These are phyloP conservation scores for Spheniscus mendiculus DNA, from an alignment of 2,113 vertebrate genomes.

Conservation along the genomic window DNA sequence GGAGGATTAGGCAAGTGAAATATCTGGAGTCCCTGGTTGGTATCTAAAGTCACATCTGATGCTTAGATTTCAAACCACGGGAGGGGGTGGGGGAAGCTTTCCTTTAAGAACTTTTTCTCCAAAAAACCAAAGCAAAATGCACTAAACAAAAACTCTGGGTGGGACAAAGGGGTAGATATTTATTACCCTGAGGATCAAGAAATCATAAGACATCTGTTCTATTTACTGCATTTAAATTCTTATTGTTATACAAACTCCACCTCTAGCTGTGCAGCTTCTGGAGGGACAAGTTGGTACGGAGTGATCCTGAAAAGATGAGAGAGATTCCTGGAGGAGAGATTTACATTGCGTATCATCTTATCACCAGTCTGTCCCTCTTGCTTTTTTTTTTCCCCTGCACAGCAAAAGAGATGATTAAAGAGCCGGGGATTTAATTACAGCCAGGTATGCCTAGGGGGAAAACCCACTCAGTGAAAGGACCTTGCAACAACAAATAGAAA, in stretches of 20 bases:
- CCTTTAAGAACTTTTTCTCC: not conserved
- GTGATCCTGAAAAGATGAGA: conserved; percentile 61
- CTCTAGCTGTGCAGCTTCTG: conserved; percentile 48
- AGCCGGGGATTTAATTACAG: conserved; percentile 54
- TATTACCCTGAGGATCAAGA: conserved; percentile 57
- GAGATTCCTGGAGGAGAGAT: conserved; percentile 65
- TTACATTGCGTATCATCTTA: conserved; percentile 55
- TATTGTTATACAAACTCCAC: conserved; percentile 58
- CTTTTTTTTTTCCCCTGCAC: not conserved
- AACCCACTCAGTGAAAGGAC: conserved; percentile 61
- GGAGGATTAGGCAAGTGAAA: conserved; percentile 9
- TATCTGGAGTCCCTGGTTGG: not conserved
- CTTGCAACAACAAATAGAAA: conserved; percentile 65
- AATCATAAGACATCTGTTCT: conserved; percentile 55
- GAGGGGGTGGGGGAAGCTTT: not conserved
- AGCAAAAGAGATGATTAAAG: conserved; percentile 66
- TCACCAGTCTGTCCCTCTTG: conserved; percentile 58
- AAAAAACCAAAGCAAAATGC: not conserved
- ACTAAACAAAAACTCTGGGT: conserved; percentile 9
- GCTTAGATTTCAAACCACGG: not conserved
- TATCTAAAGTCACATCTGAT: conserved; percentile 42
- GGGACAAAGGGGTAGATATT: conserved; percentile 41
- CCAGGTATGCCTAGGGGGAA: conserved; percentile 52
- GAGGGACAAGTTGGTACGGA: conserved; percentile 60
- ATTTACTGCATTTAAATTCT: conserved; percentile 38